phyloP scores from a whole-genome alignment of 2,113 vertebrate species.

The Morphnarchus princeps region DNA sequence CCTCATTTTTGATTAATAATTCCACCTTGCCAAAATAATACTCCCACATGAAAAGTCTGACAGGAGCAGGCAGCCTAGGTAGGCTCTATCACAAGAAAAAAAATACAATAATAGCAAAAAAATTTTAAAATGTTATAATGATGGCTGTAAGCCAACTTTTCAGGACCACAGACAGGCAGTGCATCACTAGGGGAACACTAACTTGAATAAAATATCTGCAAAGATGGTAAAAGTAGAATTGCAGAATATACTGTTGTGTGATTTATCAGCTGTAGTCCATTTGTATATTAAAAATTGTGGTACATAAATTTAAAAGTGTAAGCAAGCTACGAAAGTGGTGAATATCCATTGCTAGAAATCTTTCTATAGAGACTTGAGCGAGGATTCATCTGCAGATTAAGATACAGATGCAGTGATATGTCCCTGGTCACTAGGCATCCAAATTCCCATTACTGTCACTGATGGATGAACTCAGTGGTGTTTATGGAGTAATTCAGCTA shows the following conservation, averaged over 20 bases:
- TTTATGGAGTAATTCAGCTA: background rate
- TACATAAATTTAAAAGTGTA: background rate
- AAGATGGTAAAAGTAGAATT: background rate
- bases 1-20: background rate
- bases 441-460: background rate
- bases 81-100: background rate
- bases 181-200: background rate
- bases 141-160: background rate
- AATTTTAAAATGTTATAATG: background rate
- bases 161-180: background rate
- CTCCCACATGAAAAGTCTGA: background rate
- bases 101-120: background rate
- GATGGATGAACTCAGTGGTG: background rate
- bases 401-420: fast-evolving
- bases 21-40: background rate
- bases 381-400: background rate
- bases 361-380: background rate
- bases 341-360: background rate
- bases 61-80: background rate
- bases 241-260: background rate
- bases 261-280: background rate
- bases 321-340: background rate
- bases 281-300: background rate
- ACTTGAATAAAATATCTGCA: background rate
- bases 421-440: background rate